Evolutionary conservation across 30 jellyfish, hydroid and myxozoan genomes (phyloP).

Genomic region (Aurelia aurita complex sp. Pacific): DNA sequence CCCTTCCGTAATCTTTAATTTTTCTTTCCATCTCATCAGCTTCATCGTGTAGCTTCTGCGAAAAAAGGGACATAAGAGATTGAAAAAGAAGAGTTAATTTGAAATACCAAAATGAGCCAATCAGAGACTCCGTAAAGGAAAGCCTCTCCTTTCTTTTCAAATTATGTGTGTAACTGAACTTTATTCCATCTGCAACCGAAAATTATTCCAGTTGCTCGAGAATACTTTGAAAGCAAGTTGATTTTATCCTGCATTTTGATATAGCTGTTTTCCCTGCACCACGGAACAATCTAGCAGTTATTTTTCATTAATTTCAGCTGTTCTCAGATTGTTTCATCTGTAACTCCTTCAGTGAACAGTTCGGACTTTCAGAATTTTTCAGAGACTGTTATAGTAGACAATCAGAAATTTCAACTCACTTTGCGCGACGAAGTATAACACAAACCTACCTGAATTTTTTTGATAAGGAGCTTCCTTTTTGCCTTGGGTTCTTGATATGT

Average conservation of each 20-base stretch:
- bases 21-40: slow-evolving; percentile 16
- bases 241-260: no score
- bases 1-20: slow-evolving; percentile 7
- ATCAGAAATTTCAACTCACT: background rate
- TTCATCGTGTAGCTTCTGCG: slow-evolving; percentile 36
- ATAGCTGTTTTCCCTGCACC: no score
- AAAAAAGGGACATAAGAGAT: background rate
- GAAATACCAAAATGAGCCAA: background rate
- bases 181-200: no score
- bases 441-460: slow-evolving; percentile 32
- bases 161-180: no score
- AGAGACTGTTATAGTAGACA: background rate
- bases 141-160: background rate
- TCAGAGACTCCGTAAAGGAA: background rate
- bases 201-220: no score
- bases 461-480: slow-evolving; percentile 18
- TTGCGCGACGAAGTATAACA: background rate
- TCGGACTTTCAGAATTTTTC: background rate
- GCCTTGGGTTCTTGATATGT: slow-evolving; percentile 44
- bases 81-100: no score
- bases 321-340: no score
- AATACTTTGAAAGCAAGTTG: no score
- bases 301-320: no score
- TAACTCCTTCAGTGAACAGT: no score
- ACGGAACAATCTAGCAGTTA: no score